A percentile compares a stretch with the other conserved stretches of the same genome.
Evolutionary conservation across 2,113 vertebrate species (phyloP).

Genomic region (Sturnus vulgaris): DNA sequence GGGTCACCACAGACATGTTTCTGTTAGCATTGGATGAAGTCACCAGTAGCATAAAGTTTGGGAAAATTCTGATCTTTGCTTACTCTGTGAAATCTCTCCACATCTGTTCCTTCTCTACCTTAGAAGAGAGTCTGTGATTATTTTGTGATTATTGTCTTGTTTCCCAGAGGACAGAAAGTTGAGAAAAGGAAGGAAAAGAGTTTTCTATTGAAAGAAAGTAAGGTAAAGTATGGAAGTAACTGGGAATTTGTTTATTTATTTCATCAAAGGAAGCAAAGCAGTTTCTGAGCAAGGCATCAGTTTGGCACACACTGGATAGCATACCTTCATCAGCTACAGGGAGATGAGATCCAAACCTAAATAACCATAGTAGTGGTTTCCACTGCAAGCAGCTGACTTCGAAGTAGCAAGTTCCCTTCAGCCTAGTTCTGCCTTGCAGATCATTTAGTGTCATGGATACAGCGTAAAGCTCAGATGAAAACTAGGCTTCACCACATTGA

Average conservation of each 20-base stretch:
- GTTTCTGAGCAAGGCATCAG: not conserved
- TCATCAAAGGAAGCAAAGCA: not conserved
- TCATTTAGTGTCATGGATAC: not conserved
- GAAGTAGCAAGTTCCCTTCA: not conserved
- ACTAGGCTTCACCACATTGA: not conserved
- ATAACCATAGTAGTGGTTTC: not conserved
- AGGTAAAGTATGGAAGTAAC: not conserved
- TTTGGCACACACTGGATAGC: not conserved
- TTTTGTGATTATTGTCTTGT: not conserved
- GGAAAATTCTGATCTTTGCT: not conserved
- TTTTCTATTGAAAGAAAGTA: not conserved
- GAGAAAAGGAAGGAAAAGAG: not conserved
- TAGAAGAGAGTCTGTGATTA: not conserved
- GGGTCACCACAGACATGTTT: not conserved
- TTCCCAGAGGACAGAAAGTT: not conserved
- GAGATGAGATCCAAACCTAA: not conserved
- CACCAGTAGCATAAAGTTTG: not conserved
- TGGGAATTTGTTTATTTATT: not conserved
- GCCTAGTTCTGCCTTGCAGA: not conserved
- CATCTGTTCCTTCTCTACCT: not conserved
- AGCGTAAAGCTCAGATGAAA: conserved; percentile 8
- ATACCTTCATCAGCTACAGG: not conserved
- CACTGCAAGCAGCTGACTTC: not conserved
- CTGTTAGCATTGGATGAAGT: not conserved
- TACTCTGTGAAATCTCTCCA: not conserved